Evolutionary conservation across 1,140 invertebrate genomes (phyloP).

Genomic region (Polypedilum pembai): DNA sequence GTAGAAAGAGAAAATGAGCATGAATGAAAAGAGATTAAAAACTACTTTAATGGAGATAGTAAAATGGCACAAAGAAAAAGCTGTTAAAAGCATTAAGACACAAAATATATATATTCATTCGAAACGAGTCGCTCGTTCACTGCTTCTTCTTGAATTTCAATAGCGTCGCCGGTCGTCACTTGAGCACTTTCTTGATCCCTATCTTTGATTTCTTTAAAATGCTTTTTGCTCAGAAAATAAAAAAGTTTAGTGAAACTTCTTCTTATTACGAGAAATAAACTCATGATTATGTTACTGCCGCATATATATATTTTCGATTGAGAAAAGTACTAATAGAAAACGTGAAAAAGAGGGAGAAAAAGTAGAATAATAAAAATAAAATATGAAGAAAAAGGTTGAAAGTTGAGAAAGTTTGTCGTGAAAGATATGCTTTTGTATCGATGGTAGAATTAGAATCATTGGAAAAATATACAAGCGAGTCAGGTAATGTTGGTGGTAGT

Average conservation of each 20-base stretch:
- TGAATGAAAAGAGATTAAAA: constrained; percentile 19
- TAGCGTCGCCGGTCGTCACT: not conserved
- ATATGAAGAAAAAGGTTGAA: not conserved
- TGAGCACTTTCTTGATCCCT: not conserved
- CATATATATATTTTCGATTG: not conserved
- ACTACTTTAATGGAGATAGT: not conserved
- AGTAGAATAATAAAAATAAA: not conserved
- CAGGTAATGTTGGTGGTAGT: not conserved
- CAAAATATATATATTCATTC: constrained; percentile 1
- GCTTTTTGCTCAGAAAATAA: not conserved
- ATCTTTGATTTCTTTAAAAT: constrained; percentile 5
- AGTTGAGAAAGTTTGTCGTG: not conserved
- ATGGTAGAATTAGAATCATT: not conserved
- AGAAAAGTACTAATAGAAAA: not conserved
- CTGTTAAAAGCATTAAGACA: constrained; percentile 2
- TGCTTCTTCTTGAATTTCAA: not conserved
- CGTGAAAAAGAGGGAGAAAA: not conserved
- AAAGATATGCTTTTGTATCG: not conserved
- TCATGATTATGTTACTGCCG: not conserved
- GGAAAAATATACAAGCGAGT: not conserved
- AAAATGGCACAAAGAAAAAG: not conserved
- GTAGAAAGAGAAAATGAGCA: constrained; percentile 7
- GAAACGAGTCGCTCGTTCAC: not conserved
- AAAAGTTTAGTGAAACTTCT: not conserved
- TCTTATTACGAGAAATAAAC: no score